Evolutionary conservation across 1,140 invertebrate species (phyloP).

Genomic region (Halesus radiatus): DNA sequence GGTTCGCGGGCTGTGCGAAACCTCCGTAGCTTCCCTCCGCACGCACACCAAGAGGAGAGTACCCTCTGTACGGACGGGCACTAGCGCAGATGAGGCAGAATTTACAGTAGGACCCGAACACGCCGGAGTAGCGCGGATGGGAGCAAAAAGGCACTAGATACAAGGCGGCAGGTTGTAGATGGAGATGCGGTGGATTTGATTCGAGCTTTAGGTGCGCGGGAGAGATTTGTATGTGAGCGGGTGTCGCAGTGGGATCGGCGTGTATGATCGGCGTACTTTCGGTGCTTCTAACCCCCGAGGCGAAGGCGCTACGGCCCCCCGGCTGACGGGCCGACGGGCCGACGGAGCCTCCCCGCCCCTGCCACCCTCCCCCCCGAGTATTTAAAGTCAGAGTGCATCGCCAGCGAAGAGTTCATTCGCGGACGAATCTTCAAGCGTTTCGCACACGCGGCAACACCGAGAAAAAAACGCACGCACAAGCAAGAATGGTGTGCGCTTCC

Average conservation of each 20-base stretch:
- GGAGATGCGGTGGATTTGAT: neutral
- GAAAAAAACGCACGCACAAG: conserved; percentile 38
- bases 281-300: conserved; percentile 48
- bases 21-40: conserved; percentile 48
- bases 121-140: neutral
- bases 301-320: conserved; percentile 46
- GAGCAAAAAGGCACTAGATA: conserved; percentile 5
- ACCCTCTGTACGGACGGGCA: conserved; percentile 15
- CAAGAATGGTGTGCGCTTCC: conserved; percentile 11
- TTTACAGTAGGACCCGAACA: conserved; percentile 33
- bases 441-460: conserved; percentile 39
- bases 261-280: conserved; percentile 28
- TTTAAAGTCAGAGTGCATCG: conserved; percentile 55
- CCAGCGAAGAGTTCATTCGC: conserved; percentile 55
- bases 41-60: conserved; percentile 16
- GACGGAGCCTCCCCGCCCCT: conserved; percentile 23
- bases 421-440: conserved; percentile 54
- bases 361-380: conserved; percentile 49
- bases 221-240: neutral
- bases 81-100: conserved; percentile 35
- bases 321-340: conserved; percentile 40
- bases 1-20: conserved; percentile 40
- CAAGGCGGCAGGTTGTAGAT: neutral
- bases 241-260: neutral
- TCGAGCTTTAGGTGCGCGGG: neutral